Percentiles rank a stretch among this genome's conserved stretches.
phyloP scores from a whole-genome alignment of 2,797 vertebrate genomes.

The Pangasius krempfi region DNA sequence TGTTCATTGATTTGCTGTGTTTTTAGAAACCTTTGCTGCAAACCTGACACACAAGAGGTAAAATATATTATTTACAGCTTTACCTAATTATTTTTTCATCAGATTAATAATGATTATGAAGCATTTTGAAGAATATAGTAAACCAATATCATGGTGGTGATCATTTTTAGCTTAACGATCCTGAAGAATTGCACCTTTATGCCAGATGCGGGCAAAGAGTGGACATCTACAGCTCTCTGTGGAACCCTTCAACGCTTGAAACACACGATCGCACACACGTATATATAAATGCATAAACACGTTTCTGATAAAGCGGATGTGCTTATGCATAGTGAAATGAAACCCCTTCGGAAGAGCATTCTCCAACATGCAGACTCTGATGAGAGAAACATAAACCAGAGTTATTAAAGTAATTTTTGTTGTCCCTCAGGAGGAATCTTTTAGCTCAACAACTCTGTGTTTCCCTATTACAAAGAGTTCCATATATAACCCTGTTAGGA shows the following conservation, averaged over 20 bases:
- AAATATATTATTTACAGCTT: not conserved
- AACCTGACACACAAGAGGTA: slow-evolving; percentile 57
- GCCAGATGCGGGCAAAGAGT: slow-evolving; percentile 75
- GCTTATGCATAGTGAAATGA: not conserved
- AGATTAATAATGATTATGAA: not conserved
- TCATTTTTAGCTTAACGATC: slow-evolving; percentile 61
- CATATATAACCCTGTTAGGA: too few relatives aligned
- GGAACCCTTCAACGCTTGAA: slow-evolving; percentile 52
- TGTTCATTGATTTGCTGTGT: slow-evolving; percentile 15
- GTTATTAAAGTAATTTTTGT: slow-evolving; percentile 20
- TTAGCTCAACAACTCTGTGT: too few relatives aligned
- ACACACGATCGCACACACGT: not conserved
- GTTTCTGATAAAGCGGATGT: slow-evolving; percentile 21
- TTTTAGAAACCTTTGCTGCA: slow-evolving; percentile 40
- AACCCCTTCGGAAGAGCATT: not conserved
- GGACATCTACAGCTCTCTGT: slow-evolving; percentile 77
- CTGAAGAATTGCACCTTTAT: slow-evolving; percentile 76
- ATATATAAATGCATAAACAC: slow-evolving; percentile 1
- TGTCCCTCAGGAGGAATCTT: too few relatives aligned
- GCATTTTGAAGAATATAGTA: not conserved
- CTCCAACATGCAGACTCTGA: slow-evolving; percentile 13
- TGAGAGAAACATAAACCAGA: slow-evolving; percentile 30
- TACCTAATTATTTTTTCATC: not conserved
- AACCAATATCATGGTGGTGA: not conserved
- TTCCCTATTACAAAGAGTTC: too few relatives aligned